Conservation (phyloP, 2,888 invertebrate species). For the Psococerastis gibbosa region DNA sequence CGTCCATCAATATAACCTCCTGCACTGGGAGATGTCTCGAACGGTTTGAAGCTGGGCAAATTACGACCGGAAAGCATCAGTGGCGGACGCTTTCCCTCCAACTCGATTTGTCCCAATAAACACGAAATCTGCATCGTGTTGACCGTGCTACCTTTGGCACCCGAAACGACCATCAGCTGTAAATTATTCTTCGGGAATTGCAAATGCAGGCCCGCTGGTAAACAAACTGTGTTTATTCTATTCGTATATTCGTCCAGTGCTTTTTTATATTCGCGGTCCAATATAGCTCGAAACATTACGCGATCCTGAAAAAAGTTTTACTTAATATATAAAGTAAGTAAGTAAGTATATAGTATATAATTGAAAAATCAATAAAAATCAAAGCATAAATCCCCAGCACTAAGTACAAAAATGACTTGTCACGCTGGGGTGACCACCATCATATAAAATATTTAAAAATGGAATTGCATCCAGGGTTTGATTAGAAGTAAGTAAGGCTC, state of each 20-base stretch:
- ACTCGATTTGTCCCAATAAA: conserved; percentile 90
- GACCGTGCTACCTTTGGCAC: conserved; percentile 85
- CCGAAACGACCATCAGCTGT: conserved; percentile 96
- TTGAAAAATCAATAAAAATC: too few species aligned
- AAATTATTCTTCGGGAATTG: conserved; percentile 89
- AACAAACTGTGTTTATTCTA: conserved; percentile 68
- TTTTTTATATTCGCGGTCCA: conserved; percentile 69
- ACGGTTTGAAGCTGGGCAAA: conserved; percentile 78
- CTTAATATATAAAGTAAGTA: too few species aligned
- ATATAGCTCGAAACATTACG: conserved; percentile 42
- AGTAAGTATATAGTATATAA: too few species aligned
- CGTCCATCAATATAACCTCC: conserved; percentile 94
- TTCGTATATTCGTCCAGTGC: conserved; percentile 70
- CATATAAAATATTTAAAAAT: too few species aligned
- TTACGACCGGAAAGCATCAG: conserved; percentile 83
- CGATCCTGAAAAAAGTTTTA: not conserved
- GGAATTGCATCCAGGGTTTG: too few species aligned
- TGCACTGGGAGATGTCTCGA: conserved; percentile 73
- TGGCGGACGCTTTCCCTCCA: conserved; percentile 94
- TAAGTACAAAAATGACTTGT: too few species aligned
- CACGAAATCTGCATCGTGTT: conserved; percentile 98
- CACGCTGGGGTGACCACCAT: too few species aligned
- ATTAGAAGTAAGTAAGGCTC: too few species aligned
- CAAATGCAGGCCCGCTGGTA: conserved; percentile 66
- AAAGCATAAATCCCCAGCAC: too few species aligned